phyloP scores from a whole-genome alignment of 2,113 vertebrate genomes.

The Macquaria australasica region DNA sequence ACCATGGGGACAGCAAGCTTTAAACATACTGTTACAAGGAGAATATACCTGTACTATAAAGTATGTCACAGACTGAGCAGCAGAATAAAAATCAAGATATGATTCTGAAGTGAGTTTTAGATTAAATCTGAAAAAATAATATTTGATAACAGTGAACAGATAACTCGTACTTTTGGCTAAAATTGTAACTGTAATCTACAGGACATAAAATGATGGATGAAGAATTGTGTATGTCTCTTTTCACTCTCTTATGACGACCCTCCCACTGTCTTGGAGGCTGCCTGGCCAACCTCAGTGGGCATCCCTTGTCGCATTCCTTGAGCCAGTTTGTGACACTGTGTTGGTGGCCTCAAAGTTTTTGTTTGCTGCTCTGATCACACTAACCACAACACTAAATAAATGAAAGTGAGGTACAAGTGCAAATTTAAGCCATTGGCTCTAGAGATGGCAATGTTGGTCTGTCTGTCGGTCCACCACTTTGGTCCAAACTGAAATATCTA shows the following conservation, averaged over 20 bases:
- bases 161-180: no score
- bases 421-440: no score
- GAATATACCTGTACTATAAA: slow-evolving; percentile 8
- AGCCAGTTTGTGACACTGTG: no score
- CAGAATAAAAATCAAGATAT: neutral
- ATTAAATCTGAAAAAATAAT: neutral
- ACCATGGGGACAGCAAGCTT: slow-evolving; percentile 21
- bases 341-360: no score
- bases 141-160: neutral
- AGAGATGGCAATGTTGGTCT: neutral
- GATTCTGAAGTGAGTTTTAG: neutral
- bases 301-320: no score
- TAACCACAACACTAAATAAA: neutral
- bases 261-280: no score
- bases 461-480: no score
- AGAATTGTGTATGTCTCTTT: neutral
- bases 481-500: neutral
- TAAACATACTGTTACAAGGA: slow-evolving; percentile 41
- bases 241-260: neutral
- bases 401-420: no score
- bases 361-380: neutral
- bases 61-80: neutral
- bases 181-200: neutral
- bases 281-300: no score
- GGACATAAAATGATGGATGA: neutral